phyloP scores from a whole-genome alignment of 2,797 vertebrate species.

The Phoxinus dragarum region DNA sequence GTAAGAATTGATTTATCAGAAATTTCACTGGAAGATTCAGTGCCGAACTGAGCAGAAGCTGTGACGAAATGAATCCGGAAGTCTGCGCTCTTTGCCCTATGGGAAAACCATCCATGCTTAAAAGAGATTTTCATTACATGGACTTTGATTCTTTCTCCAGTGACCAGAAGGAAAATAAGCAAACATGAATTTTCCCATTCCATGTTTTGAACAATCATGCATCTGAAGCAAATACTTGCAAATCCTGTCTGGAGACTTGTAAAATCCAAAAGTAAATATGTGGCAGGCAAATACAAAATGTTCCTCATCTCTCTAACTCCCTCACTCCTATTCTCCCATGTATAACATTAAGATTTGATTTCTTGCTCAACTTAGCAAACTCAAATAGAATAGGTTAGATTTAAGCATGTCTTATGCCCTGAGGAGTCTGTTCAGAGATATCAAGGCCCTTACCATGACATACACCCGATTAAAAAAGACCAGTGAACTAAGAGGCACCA shows the following conservation, averaged over 20 bases:
- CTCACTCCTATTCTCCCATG: not conserved
- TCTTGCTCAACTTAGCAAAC: slow-evolving; percentile 2
- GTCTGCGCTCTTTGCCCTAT: slow-evolving; percentile 3
- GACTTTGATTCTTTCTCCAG: slow-evolving; percentile 12
- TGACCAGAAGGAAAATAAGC: slow-evolving; percentile 26
- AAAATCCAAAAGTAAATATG: not conserved
- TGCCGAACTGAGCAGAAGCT: not conserved
- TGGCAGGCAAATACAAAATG: not conserved
- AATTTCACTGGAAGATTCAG: not conserved
- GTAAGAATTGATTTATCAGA: slow-evolving; percentile 1
- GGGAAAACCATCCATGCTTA: slow-evolving; percentile 31
- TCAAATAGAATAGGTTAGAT: not conserved
- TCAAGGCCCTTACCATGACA: not conserved
- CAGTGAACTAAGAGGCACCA: not conserved
- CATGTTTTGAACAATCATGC: not conserved
- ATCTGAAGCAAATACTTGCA: not conserved
- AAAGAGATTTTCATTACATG: slow-evolving; percentile 43
- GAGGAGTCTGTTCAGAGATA: not conserved
- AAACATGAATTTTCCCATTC: not conserved
- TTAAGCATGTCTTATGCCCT: not conserved
- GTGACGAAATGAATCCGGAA: not conserved
- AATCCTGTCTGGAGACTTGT: not conserved
- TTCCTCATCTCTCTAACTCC: not conserved
- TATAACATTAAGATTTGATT: slow-evolving; percentile 6
- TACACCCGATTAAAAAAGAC: not conserved